Conservation (phyloP, 1,140 invertebrate species). For the Sipha flava region DNA sequence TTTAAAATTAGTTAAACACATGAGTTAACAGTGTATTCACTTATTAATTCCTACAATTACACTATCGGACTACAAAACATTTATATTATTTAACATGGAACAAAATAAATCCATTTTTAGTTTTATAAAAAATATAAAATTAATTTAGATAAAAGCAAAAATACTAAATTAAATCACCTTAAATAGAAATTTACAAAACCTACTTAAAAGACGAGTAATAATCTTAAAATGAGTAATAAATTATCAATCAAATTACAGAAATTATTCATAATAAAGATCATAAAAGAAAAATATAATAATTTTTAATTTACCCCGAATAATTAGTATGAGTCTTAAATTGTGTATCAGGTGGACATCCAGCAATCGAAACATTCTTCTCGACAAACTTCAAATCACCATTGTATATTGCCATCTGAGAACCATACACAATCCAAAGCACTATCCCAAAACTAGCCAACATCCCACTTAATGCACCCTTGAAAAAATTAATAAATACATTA, state of each 20-base stretch:
- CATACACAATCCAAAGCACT: constrained; percentile 74
- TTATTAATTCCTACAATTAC: too few species aligned
- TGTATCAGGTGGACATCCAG: constrained; percentile 32
- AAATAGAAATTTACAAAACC: too few species aligned
- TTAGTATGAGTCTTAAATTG: neutral
- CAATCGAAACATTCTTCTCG: constrained; percentile 36
- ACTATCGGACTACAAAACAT: too few species aligned
- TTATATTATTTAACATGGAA: too few species aligned
- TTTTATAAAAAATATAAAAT: too few species aligned
- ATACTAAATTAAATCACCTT: too few species aligned
- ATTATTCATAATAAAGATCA: too few species aligned
- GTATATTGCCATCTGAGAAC: constrained; percentile 65
- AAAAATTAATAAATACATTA: neutral
- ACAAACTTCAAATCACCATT: constrained; percentile 50
- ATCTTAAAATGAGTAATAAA: neutral
- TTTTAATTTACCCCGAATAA: neutral
- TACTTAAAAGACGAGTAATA: neutral
- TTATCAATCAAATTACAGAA: neutral
- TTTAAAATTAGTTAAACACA: too few species aligned
- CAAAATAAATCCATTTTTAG: too few species aligned
- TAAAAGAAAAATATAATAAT: too few species aligned
- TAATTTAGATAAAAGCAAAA: too few species aligned
- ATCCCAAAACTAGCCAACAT: constrained; percentile 58
- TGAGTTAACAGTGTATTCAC: too few species aligned
- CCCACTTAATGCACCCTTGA: constrained; percentile 66